phyloP scores from a whole-genome alignment of 1,140 invertebrate genomes.

The Mizuhopecten yessoensis region DNA sequence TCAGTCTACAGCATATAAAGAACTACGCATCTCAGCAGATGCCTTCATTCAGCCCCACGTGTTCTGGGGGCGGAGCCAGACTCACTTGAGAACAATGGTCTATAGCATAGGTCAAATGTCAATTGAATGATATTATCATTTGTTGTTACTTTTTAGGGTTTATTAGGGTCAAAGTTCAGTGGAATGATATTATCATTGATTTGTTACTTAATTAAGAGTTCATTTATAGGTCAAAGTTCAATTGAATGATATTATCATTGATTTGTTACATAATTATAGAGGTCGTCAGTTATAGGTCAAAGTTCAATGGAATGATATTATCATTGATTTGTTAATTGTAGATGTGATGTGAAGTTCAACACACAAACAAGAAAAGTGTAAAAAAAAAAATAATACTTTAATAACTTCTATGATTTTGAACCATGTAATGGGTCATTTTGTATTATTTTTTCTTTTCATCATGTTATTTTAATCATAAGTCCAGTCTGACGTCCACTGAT shows the following conservation, averaged over 20 bases:
- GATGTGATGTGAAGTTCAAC: conserved; percentile 12
- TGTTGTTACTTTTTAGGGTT: background rate
- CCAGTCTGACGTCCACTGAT: background rate
- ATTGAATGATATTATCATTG: conserved; percentile 40
- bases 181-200: conserved; percentile 30
- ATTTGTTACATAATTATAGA: conserved; percentile 30
- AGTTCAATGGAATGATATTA: conserved; percentile 35
- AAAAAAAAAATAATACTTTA: background rate
- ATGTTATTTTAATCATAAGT: background rate
- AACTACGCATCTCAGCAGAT: conserved; percentile 90
- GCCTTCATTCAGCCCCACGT: conserved; percentile 71
- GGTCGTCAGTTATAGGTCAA: background rate
- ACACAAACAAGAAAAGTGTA: conserved; percentile 33
- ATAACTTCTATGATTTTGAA: background rate
- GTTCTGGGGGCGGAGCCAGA: conserved; percentile 49
- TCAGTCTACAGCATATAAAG: conserved; percentile 97
- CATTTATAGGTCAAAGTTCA: conserved; percentile 28
- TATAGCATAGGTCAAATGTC: background rate
- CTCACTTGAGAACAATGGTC: conserved; percentile 24
- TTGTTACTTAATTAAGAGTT: background rate
- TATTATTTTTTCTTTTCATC: background rate
- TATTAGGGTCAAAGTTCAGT: background rate
- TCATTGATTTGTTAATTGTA: background rate
- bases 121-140: background rate
- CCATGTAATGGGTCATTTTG: conserved; percentile 25